Evolutionary conservation across 2,888 invertebrate species (phyloP), one percentile per base, ranked within the genome.

Genomic region (Phortica magna): DNA sequence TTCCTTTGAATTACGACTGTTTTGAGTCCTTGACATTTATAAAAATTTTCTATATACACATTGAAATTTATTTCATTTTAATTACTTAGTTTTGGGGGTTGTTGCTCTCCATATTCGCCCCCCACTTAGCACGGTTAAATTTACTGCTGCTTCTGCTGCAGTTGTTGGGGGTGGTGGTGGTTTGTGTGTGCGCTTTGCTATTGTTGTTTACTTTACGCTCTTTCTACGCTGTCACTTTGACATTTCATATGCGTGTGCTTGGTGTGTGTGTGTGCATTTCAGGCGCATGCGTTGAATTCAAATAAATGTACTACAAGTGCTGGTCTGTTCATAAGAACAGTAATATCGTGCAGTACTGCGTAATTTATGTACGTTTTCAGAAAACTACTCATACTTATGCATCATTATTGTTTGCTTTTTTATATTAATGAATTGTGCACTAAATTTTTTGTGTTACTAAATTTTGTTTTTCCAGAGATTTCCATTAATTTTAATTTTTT

Each of bases 221-320:
- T 55, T 61, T 61, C 14, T 4, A 22, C 3, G 55, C 70, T 71
- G 70, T 71, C 70, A 71, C 70, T 71, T 71, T 71, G 70, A 71
- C 70, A 71, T 71, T 71, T 71, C 70, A 31, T 55, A 31, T 71
- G 61, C 53, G n/a, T 31, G 39, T 14, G 10, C 39, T 65, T 59
- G n/a, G 59, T 19, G n/a, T n/a, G 6, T 59, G 48, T 48, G 22
- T 61, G 1, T 4, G n/a, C n/a, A 53, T n/a, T 14, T n/a, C 6
- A 39, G 10, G 65, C 65, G 65, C 65, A 12, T 65, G 65, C 65
- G 31, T 41, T 39, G n/a, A n/a, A n/a, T n/a, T 4, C 65, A n/a
- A 31, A 65, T 12, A 7, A 41, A 7, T 41, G 2, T 42, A 41
- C 17, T 42, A 39, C 14, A 42, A 41, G 31, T 31, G 2, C 2